Conservation (phyloP, 2,113 vertebrate genomes). For the Pithys albifrons region DNA sequence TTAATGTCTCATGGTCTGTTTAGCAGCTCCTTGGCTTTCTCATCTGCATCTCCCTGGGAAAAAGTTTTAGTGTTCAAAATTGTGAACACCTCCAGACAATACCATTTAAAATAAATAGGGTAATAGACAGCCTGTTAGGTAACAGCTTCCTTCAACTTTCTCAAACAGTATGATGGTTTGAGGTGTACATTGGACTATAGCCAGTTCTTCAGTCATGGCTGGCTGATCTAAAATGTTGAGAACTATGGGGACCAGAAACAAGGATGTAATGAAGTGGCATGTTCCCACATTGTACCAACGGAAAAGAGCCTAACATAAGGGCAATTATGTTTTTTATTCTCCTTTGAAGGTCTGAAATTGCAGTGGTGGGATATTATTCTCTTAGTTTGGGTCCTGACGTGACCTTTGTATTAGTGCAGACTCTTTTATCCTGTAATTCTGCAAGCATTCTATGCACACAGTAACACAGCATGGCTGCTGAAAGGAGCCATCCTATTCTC, state of each 20-base stretch:
- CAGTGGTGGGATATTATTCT: neutral
- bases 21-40: neutral
- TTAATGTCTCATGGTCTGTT: neutral
- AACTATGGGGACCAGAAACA: neutral
- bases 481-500: neutral
- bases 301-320: neutral
- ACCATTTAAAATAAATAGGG: neutral
- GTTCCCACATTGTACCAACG: neutral
- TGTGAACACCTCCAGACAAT: neutral
- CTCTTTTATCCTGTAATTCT: neutral
- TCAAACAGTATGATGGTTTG: neutral
- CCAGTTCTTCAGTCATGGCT: neutral
- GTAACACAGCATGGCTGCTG: neutral
- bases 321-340: neutral
- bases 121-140: neutral
- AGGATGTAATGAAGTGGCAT: neutral
- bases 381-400: neutral
- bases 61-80: neutral
- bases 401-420: neutral
- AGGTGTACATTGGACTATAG: neutral
- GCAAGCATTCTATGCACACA: rapidly evolving
- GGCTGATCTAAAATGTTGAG: neutral
- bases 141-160: neutral
- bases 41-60: neutral
- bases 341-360: neutral